phyloP scores from a whole-genome alignment of 2,888 invertebrate species.

The Polyommatus iphigenia region DNA sequence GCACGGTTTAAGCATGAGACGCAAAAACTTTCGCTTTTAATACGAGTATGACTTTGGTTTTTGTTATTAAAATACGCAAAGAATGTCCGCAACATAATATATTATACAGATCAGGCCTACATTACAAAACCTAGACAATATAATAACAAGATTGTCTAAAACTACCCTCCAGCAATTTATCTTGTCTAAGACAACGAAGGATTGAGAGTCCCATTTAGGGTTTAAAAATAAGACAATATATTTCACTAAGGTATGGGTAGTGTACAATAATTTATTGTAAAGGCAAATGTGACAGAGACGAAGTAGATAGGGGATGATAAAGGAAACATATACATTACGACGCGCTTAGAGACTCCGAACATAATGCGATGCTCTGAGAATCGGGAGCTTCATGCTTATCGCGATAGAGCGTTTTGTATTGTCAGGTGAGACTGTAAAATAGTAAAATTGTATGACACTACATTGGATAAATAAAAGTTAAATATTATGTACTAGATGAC shows the following conservation, averaged over 20 bases:
- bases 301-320: slow-evolving; percentile 23
- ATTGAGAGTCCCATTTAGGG: slow-evolving; percentile 1
- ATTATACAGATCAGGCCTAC: too few relatives aligned
- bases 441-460: neutral
- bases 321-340: slow-evolving; percentile 25
- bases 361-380: neutral
- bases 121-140: neutral
- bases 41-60: too few relatives aligned
- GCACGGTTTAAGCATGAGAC: too few relatives aligned
- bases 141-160: neutral
- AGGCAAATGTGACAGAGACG: slow-evolving; percentile 29
- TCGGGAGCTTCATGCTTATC: neutral
- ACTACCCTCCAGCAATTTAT: neutral
- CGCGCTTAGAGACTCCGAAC: slow-evolving; percentile 16
- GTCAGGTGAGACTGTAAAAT: neutral
- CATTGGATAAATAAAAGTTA: neutral
- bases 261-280: slow-evolving; percentile 23
- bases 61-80: too few relatives aligned
- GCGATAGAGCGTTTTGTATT: neutral
- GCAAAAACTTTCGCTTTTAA: too few relatives aligned
- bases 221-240: slow-evolving; percentile 28
- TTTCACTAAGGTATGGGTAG: slow-evolving; percentile 8
- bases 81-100: too few relatives aligned
- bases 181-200: neutral
- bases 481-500: too few relatives aligned